Conservation (phyloP, 2,113 vertebrate species). For the Centrocercus urophasianus region DNA sequence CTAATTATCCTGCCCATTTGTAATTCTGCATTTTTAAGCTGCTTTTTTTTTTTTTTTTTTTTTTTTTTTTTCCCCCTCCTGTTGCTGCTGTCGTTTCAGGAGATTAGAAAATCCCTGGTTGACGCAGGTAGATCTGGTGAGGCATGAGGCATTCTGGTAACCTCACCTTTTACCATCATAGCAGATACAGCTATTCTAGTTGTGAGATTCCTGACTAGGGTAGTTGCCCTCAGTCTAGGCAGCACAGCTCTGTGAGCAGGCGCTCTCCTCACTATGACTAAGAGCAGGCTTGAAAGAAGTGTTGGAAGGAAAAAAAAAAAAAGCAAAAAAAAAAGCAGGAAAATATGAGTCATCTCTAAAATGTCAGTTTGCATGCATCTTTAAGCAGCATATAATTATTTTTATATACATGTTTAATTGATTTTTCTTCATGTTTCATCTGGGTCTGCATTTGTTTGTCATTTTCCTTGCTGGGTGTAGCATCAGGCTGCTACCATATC, state of each 20-base stretch:
- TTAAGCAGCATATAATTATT: not conserved
- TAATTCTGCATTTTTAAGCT: not conserved
- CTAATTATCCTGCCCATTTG: not conserved
- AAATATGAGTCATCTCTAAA: conserved; percentile 17
- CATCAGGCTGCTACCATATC: accelerated
- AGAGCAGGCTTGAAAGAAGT: conserved; percentile 39
- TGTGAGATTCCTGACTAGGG: not conserved
- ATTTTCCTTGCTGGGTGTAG: not conserved
- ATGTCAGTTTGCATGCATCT: conserved; percentile 25
- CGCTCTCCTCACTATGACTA: accelerated
- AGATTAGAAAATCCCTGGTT: not conserved
- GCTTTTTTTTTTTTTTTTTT: not conserved
- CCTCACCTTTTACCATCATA: accelerated
- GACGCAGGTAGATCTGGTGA: not conserved
- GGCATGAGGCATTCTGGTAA: accelerated
- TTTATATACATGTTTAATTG: conserved; percentile 50
- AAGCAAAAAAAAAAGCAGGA: not conserved
- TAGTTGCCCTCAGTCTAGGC: not conserved
- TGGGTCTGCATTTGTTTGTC: not conserved
- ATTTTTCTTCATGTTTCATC: conserved; percentile 7
- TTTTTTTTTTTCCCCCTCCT: too few species aligned
- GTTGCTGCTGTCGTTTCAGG: not conserved
- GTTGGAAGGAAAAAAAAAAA: not conserved
- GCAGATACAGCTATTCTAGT: not conserved
- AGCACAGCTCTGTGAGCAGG: not conserved